A percentile compares a stretch with the other conserved stretches of the same genome.
These are phyloP conservation scores for Gambusia yucatana DNA, from an alignment of 2,797 vertebrate genomes.

Conservation along the genomic window DNA sequence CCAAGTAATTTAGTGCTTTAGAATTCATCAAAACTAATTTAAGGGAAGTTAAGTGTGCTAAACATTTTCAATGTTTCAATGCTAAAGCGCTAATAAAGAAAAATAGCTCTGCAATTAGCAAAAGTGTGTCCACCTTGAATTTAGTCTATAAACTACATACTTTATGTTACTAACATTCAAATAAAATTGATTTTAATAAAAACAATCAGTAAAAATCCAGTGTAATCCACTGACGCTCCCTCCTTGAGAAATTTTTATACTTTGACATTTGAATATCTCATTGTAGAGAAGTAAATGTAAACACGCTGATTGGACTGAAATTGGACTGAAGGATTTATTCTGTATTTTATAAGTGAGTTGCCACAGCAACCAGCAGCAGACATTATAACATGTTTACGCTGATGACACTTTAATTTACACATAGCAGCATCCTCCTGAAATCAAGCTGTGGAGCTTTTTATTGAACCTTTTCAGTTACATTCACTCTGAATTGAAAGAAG, in stretches of 20 bases:
- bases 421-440: background rate
- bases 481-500: background rate
- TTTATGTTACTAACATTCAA: background rate
- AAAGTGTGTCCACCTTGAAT: too few species aligned
- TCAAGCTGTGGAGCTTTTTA: background rate
- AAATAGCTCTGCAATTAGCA: too few species aligned
- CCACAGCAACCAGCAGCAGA: background rate
- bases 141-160: background rate
- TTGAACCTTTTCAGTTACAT: background rate
- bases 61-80: too few species aligned
- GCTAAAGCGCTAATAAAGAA: too few species aligned
- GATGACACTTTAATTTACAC: background rate
- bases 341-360: background rate
- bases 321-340: background rate
- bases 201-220: background rate
- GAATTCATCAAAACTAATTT: too few species aligned
- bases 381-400: background rate
- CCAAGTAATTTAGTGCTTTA: too few species aligned
- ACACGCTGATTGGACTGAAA: background rate
- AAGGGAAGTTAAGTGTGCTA: too few species aligned
- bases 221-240: background rate
- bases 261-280: background rate
- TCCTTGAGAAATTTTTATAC: background rate
- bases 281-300: background rate
- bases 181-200: background rate